Conservation (phyloP, 1,140 invertebrate genomes). For the Oncopeltus fasciatus region DNA sequence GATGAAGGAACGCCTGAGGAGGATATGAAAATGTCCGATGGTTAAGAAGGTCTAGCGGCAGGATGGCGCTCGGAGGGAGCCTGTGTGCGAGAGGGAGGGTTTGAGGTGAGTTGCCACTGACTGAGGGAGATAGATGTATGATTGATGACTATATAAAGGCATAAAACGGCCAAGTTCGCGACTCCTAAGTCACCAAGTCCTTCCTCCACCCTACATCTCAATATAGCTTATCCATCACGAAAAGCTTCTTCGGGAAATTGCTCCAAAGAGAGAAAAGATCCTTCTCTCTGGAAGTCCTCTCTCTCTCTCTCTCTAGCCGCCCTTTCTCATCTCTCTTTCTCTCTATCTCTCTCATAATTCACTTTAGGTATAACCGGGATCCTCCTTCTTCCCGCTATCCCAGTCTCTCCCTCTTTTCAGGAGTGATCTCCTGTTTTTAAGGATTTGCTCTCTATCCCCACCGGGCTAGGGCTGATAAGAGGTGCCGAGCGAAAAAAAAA, state of each 20-base stretch:
- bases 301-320: neutral
- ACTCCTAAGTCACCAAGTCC: neutral
- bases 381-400: too few species aligned
- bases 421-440: too few species aligned
- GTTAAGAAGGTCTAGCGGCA: neutral
- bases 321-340: neutral
- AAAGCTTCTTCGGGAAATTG: conserved; percentile 7
- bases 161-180: conserved; percentile 4
- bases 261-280: neutral
- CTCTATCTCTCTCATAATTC: neutral
- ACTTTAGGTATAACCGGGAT: neutral
- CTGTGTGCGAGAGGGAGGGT: too few species aligned
- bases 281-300: neutral
- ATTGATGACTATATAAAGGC: neutral
- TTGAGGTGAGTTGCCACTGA: too few species aligned
- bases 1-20: neutral
- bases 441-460: too few species aligned
- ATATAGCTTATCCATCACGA: conserved; percentile 6
- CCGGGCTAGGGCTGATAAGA: too few species aligned
- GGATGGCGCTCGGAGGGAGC: too few species aligned
- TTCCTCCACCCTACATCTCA: neutral
- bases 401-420: too few species aligned
- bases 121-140: too few species aligned
- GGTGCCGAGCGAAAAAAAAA: too few species aligned
- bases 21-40: conserved; percentile 6